Base-by-base conservation (phyloP, 2,888 invertebrate species). In the Oligia strigilis region DNA sequence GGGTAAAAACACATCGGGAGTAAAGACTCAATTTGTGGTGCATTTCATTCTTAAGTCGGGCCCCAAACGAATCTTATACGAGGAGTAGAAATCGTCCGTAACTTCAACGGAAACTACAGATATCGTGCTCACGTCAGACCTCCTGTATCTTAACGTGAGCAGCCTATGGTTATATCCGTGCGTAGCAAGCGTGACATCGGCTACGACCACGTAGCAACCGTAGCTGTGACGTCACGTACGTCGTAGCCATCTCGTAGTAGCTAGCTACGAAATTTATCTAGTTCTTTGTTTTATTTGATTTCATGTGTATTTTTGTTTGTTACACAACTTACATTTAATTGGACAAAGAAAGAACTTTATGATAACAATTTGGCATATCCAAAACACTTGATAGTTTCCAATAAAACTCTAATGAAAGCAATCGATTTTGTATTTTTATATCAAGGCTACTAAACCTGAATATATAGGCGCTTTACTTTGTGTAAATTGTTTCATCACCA, bases 221-320 rank as follows among this genome's bases (percentile, higher is more conserved):
- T 73, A 74, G 49, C 71, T 0, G 8, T 73, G 79, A 79, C 72
- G 65, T 79, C 73, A 79, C 46, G 13, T 13, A 29, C 23, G 40
- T 1, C 58, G 62, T 73, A 84, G 72, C 60, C 17, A 46, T 23
- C 6, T 66, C 79, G 70, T 82, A 84, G 72, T 58, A 75, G 17
- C 23, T 14, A 1, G 49, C 80, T 82, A 81, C 64, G n/a, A 65
- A 52, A 5, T 14, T 49, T 49, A 17, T 17, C 2, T 17, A 14
- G 19, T 19, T 62, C n/a, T n/a, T 55, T 13, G 1, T 3, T 49
- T 2, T 2, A 2, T 40, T 66, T 6, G 4, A 40, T 58, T 40
- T 40, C 9, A 46, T 6, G 8, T 17, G 8, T 55, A 23, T 17
- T 66, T 60, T 46, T 36, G 2, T 58, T 58, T 19, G 4, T 4